Evolutionary conservation across 2,888 invertebrate genomes (phyloP), one percentile per base, ranked within the genome.

Genomic region (Scaeva pyrastri): DNA sequence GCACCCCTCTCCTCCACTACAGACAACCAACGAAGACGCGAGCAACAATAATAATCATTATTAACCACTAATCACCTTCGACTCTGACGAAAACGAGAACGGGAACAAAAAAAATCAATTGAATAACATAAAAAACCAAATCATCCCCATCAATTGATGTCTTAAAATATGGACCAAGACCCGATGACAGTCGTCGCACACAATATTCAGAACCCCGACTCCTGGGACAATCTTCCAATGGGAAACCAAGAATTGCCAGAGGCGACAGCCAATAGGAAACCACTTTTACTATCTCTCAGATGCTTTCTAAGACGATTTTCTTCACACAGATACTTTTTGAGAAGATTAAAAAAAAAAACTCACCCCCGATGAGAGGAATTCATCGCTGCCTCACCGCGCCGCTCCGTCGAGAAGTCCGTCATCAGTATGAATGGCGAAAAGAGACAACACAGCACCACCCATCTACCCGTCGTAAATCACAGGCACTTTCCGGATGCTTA

Each of bases 401-500:
- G n/a, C n/a, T n/a, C n/a, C n/a, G n/a, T n/a, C 45, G 45, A 58
- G 48, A 66, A 48, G 12, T 12, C 19, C 56, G 12, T 21, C 68
- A 74, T 31, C 60, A 56, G 36, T 12, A 19, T 26, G 56, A 66
- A 62, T 21, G 77, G 62, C 58, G 73, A 71, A 86, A 45, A 77
- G 77, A 86, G 81, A 86, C 36, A 70, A 70, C 66, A 74, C 48
- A 73, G 64, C 70, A 62, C 73, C 66, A 68, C 68, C 68, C 68
- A 68, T 68, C 68, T 21, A 77, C 48, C 81, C 81, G 71, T 86
- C 86, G 86, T 86, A 86, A 86, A 86, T 86, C 82, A 86, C 82
- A 64, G 60, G 86, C 86, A 86, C 86, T 86, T 86, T 82, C 64
- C 60, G 74, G 77, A 86, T 86, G 81, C 86, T 86, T 86, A 86